Base-by-base conservation (phyloP, 2,113 vertebrate species). In the Mesembrinibis cayennensis region DNA sequence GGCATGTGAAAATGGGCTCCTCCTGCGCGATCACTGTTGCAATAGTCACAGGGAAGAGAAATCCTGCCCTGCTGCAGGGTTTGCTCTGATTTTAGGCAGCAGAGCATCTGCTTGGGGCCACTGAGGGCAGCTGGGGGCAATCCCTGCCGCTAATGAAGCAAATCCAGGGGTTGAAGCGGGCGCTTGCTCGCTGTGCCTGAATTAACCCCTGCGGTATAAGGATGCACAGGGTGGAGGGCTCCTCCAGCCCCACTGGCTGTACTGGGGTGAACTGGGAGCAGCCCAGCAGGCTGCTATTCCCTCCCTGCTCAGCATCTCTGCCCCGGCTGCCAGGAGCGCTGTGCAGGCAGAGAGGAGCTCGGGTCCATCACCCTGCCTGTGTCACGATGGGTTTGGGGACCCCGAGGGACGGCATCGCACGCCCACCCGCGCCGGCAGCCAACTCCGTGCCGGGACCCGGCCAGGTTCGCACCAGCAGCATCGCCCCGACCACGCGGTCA, bases 401-500 rank as follows among this genome's bases (percentile, higher is more conserved):
- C 12, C 40, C 0, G 1, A 40, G 45, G 61, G 47, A 40, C 1
- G 0, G 26, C 49, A 23, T 5, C 6, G 0, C 7, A 36, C 1
- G 2, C 14, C 12, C 13, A 10, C 13, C 7, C 13, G 1, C 0
- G 9, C 20, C 1, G 0, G n/a, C 47, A 47, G 44, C 22, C 25
- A 7, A 72, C 1, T 59, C 53, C 16, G 34, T 1, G 1, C 79
- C 3, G 0, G 16, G 44, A 50, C 8, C 7, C 2, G 0, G 34
- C 34, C 15, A 6, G 45, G 79, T 27, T 15, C 0, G 20, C 45
- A n/a, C 26, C 4, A 0, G 5, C 17, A 62, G 58, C 81, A 50
- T 3, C 80, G n/a, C 5, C 34, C 40, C 1, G 0, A 52, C 30
- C 61, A 25, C 7, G 3, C 0, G 0, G 32, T 1, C 23, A 25